phyloP scores from a whole-genome alignment of 2,113 vertebrate genomes.

The Neopipo cinnamomea region DNA sequence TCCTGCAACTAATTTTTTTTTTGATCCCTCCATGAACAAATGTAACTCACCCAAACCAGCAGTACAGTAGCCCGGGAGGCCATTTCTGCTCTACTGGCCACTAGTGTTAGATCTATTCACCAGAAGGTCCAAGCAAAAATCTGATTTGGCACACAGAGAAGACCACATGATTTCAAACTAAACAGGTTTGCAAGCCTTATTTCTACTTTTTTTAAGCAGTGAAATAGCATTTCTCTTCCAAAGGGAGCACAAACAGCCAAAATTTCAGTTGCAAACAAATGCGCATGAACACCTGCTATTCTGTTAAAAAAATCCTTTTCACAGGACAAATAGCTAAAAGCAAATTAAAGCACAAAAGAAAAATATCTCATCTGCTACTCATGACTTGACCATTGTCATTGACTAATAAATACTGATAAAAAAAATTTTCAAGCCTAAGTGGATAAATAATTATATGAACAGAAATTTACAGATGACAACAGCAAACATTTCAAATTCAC shows the following conservation, averaged over 20 bases:
- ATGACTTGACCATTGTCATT: not conserved
- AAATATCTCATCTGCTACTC: not conserved
- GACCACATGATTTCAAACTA: not conserved
- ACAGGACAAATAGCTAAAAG: not conserved
- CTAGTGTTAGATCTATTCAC: not conserved
- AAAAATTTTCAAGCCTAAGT: not conserved
- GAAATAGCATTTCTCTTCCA: not conserved
- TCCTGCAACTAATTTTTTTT: not conserved
- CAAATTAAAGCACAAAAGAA: not conserved
- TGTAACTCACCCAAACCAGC: slow-evolving; percentile 10
- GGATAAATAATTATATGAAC: fast-evolving
- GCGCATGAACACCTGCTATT: not conserved
- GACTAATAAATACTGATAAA: not conserved
- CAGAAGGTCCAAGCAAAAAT: not conserved
- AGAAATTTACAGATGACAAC: not conserved
- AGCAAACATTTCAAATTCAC: not conserved
- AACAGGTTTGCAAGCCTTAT: not conserved
- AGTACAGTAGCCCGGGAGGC: not conserved
- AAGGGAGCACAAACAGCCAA: not conserved
- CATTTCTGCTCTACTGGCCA: not conserved
- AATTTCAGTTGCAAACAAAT: not conserved
- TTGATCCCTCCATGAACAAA: slow-evolving; percentile 3
- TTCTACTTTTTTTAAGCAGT: not conserved
- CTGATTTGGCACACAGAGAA: not conserved
- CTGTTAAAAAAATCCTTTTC: not conserved